Conservation (phyloP, 2,888 invertebrate species). For the Anorthoa munda region DNA sequence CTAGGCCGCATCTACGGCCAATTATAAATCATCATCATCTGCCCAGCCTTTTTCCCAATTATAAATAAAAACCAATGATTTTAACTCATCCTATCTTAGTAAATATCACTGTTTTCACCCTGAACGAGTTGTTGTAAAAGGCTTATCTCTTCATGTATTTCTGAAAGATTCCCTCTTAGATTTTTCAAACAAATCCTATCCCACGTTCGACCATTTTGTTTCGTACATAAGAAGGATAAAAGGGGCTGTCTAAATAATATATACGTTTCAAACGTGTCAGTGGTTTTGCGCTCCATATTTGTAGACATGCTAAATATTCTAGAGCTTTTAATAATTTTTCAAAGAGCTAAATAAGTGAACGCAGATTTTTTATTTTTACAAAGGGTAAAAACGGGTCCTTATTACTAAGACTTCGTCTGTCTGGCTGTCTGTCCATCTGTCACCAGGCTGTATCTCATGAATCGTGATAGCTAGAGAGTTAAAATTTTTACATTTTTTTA, state of each 20-base stretch:
- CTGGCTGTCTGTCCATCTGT: too few species aligned
- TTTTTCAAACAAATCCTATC: constrained; percentile 45
- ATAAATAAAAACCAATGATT: too few species aligned
- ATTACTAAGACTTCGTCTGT: too few species aligned
- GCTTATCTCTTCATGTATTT: constrained; percentile 37
- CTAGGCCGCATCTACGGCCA: too few species aligned
- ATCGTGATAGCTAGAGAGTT: too few species aligned
- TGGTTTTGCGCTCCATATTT: constrained; percentile 16
- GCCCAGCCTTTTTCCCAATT: too few species aligned
- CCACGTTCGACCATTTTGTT: constrained; percentile 52
- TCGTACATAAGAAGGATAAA: constrained; percentile 31
- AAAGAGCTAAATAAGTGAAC: too few species aligned
- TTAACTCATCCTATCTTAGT: background rate
- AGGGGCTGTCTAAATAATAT: constrained; percentile 45
- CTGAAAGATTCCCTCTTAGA: constrained; percentile 31
- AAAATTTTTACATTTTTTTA: too few species aligned
- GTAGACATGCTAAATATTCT: constrained; percentile 4
- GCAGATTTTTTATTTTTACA: too few species aligned
- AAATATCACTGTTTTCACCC: constrained; percentile 2
- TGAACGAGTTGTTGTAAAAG: constrained; percentile 22
- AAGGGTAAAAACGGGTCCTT: too few species aligned
- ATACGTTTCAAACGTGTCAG: constrained; percentile 31
- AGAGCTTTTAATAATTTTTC: background rate
- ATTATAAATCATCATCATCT: too few species aligned
- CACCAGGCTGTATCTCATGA: too few species aligned